A percentile compares a stretch with the other conserved stretches of the same genome.
Evolutionary conservation across 2,113 vertebrate genomes (phyloP).

Genomic region (Aspidoscelis tigris): DNA sequence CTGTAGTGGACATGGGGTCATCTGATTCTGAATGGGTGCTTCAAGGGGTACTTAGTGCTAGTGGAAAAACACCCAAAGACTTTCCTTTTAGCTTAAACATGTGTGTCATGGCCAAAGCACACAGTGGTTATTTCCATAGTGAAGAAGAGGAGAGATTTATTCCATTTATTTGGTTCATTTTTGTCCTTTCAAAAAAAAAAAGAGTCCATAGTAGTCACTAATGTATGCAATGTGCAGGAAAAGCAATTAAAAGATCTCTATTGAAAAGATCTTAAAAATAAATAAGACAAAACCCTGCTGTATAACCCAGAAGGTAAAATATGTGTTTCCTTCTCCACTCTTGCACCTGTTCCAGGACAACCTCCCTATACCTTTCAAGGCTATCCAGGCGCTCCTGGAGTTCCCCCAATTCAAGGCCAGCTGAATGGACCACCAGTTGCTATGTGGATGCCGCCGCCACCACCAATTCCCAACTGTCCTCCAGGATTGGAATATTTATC

Average conservation of each 20-base stretch:
- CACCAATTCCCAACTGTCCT: slow-evolving; percentile 66
- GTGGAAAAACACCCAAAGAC: too few species aligned
- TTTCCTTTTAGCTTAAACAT: background rate
- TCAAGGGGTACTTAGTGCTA: too few species aligned
- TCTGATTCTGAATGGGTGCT: too few species aligned
- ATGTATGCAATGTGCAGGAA: background rate
- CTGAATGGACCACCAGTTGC: background rate
- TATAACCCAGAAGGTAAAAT: background rate
- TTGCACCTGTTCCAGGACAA: background rate
- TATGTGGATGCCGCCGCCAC: slow-evolving; percentile 72
- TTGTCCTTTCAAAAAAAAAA: background rate
- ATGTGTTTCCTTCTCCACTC: background rate
- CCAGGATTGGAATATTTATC: slow-evolving; percentile 79
- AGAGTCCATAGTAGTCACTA: background rate
- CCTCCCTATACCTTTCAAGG: slow-evolving; percentile 27
- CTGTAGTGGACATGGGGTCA: too few species aligned
- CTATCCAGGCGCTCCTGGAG: slow-evolving; percentile 19
- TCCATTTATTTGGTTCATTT: background rate
- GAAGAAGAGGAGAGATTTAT: background rate
- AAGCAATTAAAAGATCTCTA: background rate
- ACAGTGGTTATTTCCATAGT: background rate
- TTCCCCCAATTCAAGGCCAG: slow-evolving; percentile 59
- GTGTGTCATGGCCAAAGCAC: background rate
- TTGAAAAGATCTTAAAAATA: background rate
- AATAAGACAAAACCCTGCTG: background rate